A percentile compares a stretch with the other conserved stretches of the same genome.
Evolutionary conservation across 2,113 vertebrate species (phyloP).

Genomic region (Pachycephala philippinensis): DNA sequence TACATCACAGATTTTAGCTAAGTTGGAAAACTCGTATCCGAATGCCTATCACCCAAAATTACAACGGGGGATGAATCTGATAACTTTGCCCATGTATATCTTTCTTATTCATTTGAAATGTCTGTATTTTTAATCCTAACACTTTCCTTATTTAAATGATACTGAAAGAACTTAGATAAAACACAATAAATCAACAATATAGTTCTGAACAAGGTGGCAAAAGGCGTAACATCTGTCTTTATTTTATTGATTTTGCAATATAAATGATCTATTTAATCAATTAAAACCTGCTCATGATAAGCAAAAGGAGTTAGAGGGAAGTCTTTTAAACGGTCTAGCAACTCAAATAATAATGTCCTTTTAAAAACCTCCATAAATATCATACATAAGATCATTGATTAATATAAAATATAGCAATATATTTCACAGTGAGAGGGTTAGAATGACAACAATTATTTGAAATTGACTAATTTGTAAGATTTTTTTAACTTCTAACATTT

Average conservation of each 20-base stretch:
- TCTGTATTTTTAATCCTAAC: not conserved
- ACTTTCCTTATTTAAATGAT: not conserved
- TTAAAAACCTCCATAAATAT: not conserved
- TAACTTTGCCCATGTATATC: not conserved
- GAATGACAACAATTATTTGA: not conserved
- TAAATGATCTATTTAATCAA: not conserved
- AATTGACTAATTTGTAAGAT: not conserved
- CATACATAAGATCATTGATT: not conserved
- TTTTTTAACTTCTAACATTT: not conserved
- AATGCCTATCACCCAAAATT: not conserved
- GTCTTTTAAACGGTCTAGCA: not conserved
- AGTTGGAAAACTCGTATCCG: not conserved
- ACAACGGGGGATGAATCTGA: not conserved
- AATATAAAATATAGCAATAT: not conserved
- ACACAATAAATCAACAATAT: not conserved
- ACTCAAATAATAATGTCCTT: not conserved
- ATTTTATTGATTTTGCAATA: not conserved
- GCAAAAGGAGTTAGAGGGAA: not conserved
- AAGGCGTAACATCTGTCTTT: not conserved
- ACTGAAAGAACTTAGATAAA: not conserved
- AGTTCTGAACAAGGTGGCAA: not conserved
- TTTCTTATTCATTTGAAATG: not conserved
- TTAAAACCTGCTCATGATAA: not conserved
- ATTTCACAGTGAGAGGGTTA: not conserved
- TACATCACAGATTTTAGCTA: not conserved